These are phyloP conservation scores for Hoplostethus atlanticus DNA, from an alignment of 2,797 vertebrate species.

Conservation along the genomic window DNA sequence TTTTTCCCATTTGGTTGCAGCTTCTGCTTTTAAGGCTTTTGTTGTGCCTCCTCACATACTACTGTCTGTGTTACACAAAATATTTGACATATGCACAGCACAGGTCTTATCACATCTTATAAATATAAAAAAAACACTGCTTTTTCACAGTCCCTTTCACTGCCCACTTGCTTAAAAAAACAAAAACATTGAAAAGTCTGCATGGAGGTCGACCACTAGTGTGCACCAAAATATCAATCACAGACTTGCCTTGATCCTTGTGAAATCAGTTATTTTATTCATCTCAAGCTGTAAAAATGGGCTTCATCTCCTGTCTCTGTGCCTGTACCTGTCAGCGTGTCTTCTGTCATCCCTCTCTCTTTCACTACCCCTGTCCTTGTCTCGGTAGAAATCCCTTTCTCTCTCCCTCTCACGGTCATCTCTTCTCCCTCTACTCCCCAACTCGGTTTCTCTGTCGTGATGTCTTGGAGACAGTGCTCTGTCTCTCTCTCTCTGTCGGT, in stretches of 20 bases:
- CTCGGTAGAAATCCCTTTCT: constrained; percentile 67
- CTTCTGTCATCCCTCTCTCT: constrained; percentile 77
- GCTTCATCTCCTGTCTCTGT: constrained; percentile 73
- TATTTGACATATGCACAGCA: too few relatives aligned
- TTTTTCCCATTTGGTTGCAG: too few relatives aligned
- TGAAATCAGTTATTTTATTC: background rate
- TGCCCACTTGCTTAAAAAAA: background rate
- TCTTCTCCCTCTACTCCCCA: constrained; percentile 80
- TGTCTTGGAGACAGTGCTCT: constrained; percentile 68
- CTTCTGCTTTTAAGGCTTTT: too few relatives aligned
- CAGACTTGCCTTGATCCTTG: background rate
- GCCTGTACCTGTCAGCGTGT: constrained; percentile 63
- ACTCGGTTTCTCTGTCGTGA: constrained; percentile 79
- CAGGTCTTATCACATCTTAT: too few relatives aligned
- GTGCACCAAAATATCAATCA: background rate
- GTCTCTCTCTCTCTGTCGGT: constrained; percentile 78
- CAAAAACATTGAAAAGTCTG: background rate
- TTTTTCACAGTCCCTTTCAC: background rate
- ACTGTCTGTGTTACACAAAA: too few relatives aligned
- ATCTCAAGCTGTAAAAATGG: background rate
- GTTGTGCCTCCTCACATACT: too few relatives aligned
- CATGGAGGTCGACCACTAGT: background rate
- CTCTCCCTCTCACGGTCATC: constrained; percentile 82
- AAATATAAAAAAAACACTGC: background rate
- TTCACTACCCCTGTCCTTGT: constrained; percentile 74